Percentiles rank a stretch among this genome's conserved stretches.
Evolutionary conservation across 1,140 invertebrate species (phyloP).

Genomic region (Ericerus pela): DNA sequence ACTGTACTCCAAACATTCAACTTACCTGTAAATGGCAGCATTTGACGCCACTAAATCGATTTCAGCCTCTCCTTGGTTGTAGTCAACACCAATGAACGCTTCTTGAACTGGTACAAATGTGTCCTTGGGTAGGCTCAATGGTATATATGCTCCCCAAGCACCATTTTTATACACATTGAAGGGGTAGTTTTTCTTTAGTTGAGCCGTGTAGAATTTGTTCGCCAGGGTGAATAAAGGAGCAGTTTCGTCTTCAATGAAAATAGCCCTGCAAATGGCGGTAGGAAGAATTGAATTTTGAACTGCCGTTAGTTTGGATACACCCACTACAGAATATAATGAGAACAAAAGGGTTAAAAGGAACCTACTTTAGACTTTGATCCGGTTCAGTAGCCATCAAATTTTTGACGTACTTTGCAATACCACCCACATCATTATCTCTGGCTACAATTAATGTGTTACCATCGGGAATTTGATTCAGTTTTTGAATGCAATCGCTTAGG

Average conservation of each 20-base stretch:
- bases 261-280: constrained; percentile 16
- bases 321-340: too few relatives aligned
- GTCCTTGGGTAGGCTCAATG: not conserved
- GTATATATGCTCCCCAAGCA: constrained; percentile 17
- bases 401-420: constrained; percentile 47
- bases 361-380: not conserved
- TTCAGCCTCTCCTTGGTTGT: too few relatives aligned
- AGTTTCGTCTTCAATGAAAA: constrained; percentile 21
- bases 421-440: constrained; percentile 47
- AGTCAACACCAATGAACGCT: not conserved
- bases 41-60: too few relatives aligned
- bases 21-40: too few relatives aligned
- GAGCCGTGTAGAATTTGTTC: constrained; percentile 20
- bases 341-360: too few relatives aligned
- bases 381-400: not conserved
- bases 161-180: constrained; percentile 26
- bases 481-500: not conserved
- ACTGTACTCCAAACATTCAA: too few relatives aligned
- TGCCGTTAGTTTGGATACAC: too few relatives aligned
- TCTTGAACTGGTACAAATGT: not conserved
- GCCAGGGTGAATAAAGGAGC: constrained; percentile 32
- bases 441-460: constrained; percentile 40
- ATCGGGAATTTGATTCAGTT: not conserved
- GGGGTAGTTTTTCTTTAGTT: constrained; percentile 34
- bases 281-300: too few relatives aligned